Evolutionary conservation across 2,888 invertebrate species (phyloP).

Genomic region (Drosophila kokeensis): DNA sequence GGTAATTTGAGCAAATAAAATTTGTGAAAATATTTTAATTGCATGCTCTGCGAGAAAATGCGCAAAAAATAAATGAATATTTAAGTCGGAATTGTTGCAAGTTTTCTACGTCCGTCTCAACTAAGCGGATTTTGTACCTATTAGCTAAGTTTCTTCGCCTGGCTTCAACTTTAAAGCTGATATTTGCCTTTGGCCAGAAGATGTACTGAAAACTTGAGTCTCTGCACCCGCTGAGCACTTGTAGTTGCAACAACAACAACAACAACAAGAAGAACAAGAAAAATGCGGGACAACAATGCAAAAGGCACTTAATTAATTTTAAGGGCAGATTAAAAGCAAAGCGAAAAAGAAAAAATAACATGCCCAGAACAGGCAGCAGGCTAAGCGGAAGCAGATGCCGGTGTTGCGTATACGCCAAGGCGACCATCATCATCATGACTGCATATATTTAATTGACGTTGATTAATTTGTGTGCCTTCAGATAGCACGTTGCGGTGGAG

Average conservation of each 20-base stretch:
- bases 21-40: conserved; percentile 71
- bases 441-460: conserved; percentile 57
- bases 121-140: neutral
- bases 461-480: conserved; percentile 61
- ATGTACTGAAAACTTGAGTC: conserved; percentile 20
- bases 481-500: conserved; percentile 4
- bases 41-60: conserved; percentile 13
- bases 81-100: conserved; percentile 5
- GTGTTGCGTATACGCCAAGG: conserved; percentile 62
- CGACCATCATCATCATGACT: conserved; percentile 28
- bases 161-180: neutral
- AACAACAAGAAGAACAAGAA: neutral
- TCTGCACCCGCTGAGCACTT: conserved; percentile 22
- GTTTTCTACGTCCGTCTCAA: neutral
- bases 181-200: conserved; percentile 17
- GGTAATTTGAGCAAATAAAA: conserved; percentile 53
- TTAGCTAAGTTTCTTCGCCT: conserved; percentile 4
- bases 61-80: conserved; percentile 31
- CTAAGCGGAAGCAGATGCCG: conserved; percentile 9
- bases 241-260: conserved; percentile 21
- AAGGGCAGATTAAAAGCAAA: conserved; percentile 55
- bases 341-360: conserved; percentile 24
- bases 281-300: conserved; percentile 21
- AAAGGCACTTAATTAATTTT: conserved; percentile 70
- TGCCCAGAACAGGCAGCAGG: conserved; percentile 12